Evolutionary conservation across 1,140 invertebrate species (phyloP), one percentile per base, ranked within the genome.

Genomic region (Stegodyphus mimosarum): DNA sequence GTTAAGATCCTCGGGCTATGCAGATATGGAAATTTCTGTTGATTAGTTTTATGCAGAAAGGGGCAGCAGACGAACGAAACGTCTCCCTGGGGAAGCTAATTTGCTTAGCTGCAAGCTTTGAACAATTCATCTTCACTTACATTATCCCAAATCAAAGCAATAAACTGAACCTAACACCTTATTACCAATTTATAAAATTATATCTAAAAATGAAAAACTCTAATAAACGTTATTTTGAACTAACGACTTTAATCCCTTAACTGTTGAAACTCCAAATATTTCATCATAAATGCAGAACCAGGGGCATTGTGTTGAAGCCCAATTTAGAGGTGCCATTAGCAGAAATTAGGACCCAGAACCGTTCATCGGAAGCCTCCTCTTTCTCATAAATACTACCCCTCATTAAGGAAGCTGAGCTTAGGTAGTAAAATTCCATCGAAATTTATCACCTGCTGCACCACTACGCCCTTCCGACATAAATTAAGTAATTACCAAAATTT

Each of bases 401-500:
- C 75, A 67, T 77, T 77, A 77, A 77, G 75, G 75, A 67, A 77
- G 15, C 63, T 77, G 75, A 52, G 75, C 48, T 18, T 51, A 9
- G 75, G 75, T 64, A 77, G 66, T 77, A 77, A 77, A 77, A 77
- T 77, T 77, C 73, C 33, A 77, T 48, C 75, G 75, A 77, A 77
- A 77, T 77, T 77, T 77, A 77, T 77, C 75, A 77, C 75, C 75
- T 77, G 75, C 64, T 77, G 7, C 63, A 33, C 13, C 60, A 17
- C 33, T 51, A 66, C 75, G 60, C 75, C 75, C 75, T 66, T 66
- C 60, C 48, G 63, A 77, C 75, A 77, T 77, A 77, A 77, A 77
- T 77, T 77, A 77, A 77, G 75, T 67, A 77, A 77, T 77, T 77
- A 77, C 75, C 50, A 66, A 77, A 77, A 77, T 77, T 66, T 77